Evolutionary conservation across 2,888 invertebrate genomes (phyloP).

Genomic region (Xestoiulus laeticollis): DNA sequence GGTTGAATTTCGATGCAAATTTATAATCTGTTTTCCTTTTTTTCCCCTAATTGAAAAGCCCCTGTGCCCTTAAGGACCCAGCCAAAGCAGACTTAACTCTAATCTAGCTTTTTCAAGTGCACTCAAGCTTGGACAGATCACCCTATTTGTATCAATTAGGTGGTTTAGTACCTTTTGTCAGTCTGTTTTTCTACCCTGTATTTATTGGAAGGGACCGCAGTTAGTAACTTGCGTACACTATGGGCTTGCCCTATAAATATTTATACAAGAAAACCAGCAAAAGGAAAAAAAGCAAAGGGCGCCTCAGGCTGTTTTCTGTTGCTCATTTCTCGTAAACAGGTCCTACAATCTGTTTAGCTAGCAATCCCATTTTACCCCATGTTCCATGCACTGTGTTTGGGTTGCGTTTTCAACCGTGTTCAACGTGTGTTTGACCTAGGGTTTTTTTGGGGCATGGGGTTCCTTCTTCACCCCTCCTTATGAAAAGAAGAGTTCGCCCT

Average conservation of each 20-base stretch:
- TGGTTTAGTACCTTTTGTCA: slow-evolving; percentile 30
- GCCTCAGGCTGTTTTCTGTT: not conserved
- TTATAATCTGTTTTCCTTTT: slow-evolving; percentile 15
- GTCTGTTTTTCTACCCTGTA: not conserved
- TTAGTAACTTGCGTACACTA: not conserved
- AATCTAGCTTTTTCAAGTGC: slow-evolving; percentile 16
- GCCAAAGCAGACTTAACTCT: slow-evolving; percentile 28
- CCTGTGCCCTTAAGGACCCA: not conserved
- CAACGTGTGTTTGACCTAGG: not conserved
- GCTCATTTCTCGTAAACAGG: slow-evolving; percentile 10
- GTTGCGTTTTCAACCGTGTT: slow-evolving; percentile 13
- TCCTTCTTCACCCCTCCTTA: not conserved
- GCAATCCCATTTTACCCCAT: too few species aligned
- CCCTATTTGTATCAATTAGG: slow-evolving; percentile 16
- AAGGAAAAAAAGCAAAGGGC: not conserved
- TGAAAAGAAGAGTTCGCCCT: not conserved
- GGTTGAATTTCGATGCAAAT: slow-evolving; percentile 31
- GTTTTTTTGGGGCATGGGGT: not conserved
- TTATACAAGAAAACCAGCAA: slow-evolving; percentile 23
- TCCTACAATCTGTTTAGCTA: too few species aligned
- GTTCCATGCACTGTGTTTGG: not conserved
- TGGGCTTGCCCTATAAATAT: slow-evolving; percentile 9
- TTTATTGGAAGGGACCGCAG: not conserved
- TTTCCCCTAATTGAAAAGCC: slow-evolving; percentile 14
- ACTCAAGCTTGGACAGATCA: not conserved